Base-by-base conservation (phyloP, 2,113 vertebrate species). In the Callospermophilus lateralis region DNA sequence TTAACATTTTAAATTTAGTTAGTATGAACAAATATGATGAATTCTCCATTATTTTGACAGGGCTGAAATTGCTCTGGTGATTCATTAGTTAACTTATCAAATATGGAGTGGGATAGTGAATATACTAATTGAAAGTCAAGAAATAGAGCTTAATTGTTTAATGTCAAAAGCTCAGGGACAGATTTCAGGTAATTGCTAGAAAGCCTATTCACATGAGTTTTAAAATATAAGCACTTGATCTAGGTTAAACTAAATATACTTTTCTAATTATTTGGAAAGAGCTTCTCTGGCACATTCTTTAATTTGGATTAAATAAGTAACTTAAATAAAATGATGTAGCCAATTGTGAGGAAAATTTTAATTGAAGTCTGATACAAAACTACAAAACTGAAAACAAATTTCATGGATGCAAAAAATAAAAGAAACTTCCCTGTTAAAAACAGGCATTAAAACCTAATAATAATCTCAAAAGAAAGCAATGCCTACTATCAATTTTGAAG, bases 111-210 rank as follows among this genome's bases (percentile, higher is more conserved):
- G 81, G 76, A 93, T 88, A 94, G 90, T 84, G 94, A 93, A 96
- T 77, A 93, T 81, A 97, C 89, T 97, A 97, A 97, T 93, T 98
- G 93, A 97, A 98, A 95, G 42, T 84, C n/a, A 93, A 96, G 97
- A 97, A 97, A 97, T 90, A 86, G 88, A 93, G 89, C 89, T 97
- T 98, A 97, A 97, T 96, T 97, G 96, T 97, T 97, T 98, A 97
- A 98, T 98, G 97, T 93, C 95, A 96, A 37, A 83, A 86, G 80
- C 97, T 94, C 81, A 96, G 83, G 95, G 89, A 95, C 81, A 95
- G 80, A 96, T 93, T 97, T 94, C 61, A 96, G 97, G 48, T 90
- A 92, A 83, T 61, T 92, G 22, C 42, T 95, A 48, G 58, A 84
- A 76, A 93, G 70, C 51, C 61, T 94, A 86, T 95, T 96, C 97